Evolutionary conservation across 2,113 vertebrate genomes (phyloP).

Genomic region (Diphyllodes magnificus): DNA sequence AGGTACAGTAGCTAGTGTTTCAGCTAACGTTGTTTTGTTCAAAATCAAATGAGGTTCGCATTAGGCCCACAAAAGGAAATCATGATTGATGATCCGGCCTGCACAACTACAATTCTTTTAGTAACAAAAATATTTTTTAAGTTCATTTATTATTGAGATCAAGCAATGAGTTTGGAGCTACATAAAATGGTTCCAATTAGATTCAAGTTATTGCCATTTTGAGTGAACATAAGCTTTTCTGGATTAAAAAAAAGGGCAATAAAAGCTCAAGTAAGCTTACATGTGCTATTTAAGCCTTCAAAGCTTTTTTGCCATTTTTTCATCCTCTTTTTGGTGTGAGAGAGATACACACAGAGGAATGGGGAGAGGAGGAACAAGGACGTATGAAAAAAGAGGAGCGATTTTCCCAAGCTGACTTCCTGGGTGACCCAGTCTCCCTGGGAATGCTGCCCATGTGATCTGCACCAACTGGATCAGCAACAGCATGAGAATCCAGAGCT

Average conservation of each 20-base stretch:
- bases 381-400: slow-evolving; percentile 41
- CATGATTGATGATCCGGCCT: slow-evolving; percentile 59
- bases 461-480: slow-evolving; percentile 41
- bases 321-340: accelerated
- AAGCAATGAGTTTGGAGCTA: slow-evolving; percentile 52
- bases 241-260: slow-evolving; percentile 31
- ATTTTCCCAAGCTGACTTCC: slow-evolving; percentile 70
- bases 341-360: not conserved
- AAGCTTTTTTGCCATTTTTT: not conserved
- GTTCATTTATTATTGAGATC: slow-evolving; percentile 64
- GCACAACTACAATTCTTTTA: slow-evolving; percentile 49
- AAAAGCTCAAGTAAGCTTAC: slow-evolving; percentile 54
- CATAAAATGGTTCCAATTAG: slow-evolving; percentile 67
- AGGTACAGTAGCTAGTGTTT: slow-evolving; percentile 51
- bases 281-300: slow-evolving; percentile 65
- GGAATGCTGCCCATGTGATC: slow-evolving; percentile 62
- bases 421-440: slow-evolving; percentile 53
- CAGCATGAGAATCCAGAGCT: slow-evolving; percentile 29
- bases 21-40: slow-evolving; percentile 35
- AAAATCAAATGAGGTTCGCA: slow-evolving; percentile 57
- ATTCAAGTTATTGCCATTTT: slow-evolving; percentile 62
- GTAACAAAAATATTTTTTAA: slow-evolving; percentile 62
- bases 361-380: not conserved
- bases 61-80: slow-evolving; percentile 37
- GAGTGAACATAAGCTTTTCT: slow-evolving; percentile 57